phyloP scores from a whole-genome alignment of 2,888 invertebrate species.

The Mythimna albipuncta region DNA sequence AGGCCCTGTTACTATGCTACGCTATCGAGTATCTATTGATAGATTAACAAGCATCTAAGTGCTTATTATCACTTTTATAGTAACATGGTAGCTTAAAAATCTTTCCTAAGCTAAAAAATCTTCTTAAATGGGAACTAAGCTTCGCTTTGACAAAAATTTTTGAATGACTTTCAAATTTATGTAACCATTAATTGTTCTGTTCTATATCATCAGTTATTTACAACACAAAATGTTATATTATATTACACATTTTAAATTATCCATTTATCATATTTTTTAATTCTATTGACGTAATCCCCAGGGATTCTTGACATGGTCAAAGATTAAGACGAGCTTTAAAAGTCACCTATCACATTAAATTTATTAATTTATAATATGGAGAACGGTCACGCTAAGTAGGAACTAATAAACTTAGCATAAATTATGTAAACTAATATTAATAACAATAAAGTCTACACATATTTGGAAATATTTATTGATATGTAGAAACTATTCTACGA shows the following conservation, averaged over 20 bases:
- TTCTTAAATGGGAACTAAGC: not conserved
- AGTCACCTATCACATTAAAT: conserved; percentile 44
- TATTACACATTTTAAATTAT: conserved; percentile 25
- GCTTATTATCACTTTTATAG: not conserved
- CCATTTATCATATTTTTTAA: conserved; percentile 47
- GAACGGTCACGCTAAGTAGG: conserved; percentile 56
- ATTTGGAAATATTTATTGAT: conserved; percentile 52
- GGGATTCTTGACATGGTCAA: conserved; percentile 53
- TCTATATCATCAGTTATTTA: conserved; percentile 19
- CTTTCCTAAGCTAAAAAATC: not conserved
- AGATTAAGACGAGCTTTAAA: conserved; percentile 58
- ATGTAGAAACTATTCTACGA: conserved; percentile 36
- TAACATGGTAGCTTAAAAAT: not conserved
- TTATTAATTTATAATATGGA: conserved; percentile 56
- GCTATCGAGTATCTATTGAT: not conserved
- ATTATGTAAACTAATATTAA: conserved; percentile 55
- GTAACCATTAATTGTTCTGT: conserved; percentile 8
- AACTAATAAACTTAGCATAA: conserved; percentile 60
- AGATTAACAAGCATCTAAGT: not conserved
- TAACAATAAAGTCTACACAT: conserved; percentile 49
- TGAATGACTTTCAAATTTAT: not conserved
- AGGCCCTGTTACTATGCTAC: no score
- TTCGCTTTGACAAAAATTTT: not conserved
- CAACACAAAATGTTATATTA: conserved; percentile 34
- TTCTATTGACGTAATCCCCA: conserved; percentile 54